Conservation (phyloP, 2,888 invertebrate species). For the Torymus tubicola region DNA sequence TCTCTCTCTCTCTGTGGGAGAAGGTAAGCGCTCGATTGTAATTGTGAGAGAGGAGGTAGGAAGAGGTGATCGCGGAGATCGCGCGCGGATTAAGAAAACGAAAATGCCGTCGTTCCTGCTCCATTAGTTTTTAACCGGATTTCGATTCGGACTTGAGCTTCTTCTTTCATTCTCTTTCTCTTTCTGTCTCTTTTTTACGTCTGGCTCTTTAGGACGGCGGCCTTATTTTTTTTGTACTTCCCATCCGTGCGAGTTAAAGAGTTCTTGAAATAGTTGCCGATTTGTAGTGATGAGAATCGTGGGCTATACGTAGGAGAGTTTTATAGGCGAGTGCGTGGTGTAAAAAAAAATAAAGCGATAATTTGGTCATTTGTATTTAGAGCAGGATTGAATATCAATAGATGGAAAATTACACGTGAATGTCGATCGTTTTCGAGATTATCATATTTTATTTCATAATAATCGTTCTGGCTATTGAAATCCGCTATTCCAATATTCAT, state of each 20-base stretch:
- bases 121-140: constrained; percentile 42
- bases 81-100: constrained; percentile 51
- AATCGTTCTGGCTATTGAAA: neutral
- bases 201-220: neutral
- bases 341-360: too few relatives aligned
- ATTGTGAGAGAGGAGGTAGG: neutral
- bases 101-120: constrained; percentile 37
- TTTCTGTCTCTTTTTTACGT: constrained; percentile 1
- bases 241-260: too few relatives aligned
- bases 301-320: too few relatives aligned
- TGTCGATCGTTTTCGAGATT: too few relatives aligned
- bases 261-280: too few relatives aligned
- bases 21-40: constrained; percentile 1
- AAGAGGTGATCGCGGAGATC: constrained; percentile 29
- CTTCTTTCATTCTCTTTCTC: neutral
- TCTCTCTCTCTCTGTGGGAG: neutral
- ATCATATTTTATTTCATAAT: too few relatives aligned
- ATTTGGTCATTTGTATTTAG: too few relatives aligned
- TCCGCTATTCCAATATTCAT: neutral
- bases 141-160: neutral
- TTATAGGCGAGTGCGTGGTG: too few relatives aligned
- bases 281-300: too few relatives aligned
- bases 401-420: too few relatives aligned
- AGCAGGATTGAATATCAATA: too few relatives aligned
- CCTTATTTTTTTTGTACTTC: neutral